Percentiles rank a stretch among this genome's conserved stretches.
phyloP scores from a whole-genome alignment of 2,888 invertebrate genomes.

The Drosophila phalerata region DNA sequence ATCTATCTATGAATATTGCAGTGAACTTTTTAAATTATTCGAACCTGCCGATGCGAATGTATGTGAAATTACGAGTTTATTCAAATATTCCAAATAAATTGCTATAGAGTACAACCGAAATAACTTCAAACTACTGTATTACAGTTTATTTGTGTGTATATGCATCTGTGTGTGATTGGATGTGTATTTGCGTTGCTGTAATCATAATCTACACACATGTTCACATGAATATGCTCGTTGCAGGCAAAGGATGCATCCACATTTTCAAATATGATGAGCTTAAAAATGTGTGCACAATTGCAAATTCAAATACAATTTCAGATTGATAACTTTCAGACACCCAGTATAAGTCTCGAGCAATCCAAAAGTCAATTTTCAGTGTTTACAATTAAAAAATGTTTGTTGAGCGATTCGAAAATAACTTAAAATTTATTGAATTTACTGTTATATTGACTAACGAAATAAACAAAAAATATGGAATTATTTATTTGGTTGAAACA shows the following conservation, averaged over 20 bases:
- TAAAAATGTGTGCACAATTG: slow-evolving; percentile 35
- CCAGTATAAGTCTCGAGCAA: background rate
- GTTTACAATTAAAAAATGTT: background rate
- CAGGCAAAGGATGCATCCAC: slow-evolving; percentile 40
- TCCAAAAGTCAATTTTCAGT: background rate
- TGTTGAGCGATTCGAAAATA: background rate
- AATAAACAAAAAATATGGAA: too few relatives aligned
- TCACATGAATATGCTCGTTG: slow-evolving; percentile 31
- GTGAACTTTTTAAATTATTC: slow-evolving; percentile 8
- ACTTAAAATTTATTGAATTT: too few relatives aligned
- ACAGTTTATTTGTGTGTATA: background rate
- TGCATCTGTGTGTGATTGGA: background rate
- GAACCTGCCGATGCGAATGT: background rate
- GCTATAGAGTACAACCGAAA: slow-evolving; percentile 26
- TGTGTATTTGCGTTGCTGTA: slow-evolving; percentile 28
- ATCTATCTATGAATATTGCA: background rate
- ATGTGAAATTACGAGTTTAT: slow-evolving; percentile 1
- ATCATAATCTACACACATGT: slow-evolving; percentile 72
- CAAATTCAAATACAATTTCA: background rate
- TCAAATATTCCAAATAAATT: slow-evolving; percentile 30
- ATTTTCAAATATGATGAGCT: slow-evolving; percentile 21
- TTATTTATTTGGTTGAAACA: too few relatives aligned
- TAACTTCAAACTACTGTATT: slow-evolving; percentile 14
- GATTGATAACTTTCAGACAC: slow-evolving; percentile 11
- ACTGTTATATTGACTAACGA: too few relatives aligned